Evolutionary conservation across 1,140 invertebrate species (phyloP).

Genomic region (Oncopeltus fasciatus): DNA sequence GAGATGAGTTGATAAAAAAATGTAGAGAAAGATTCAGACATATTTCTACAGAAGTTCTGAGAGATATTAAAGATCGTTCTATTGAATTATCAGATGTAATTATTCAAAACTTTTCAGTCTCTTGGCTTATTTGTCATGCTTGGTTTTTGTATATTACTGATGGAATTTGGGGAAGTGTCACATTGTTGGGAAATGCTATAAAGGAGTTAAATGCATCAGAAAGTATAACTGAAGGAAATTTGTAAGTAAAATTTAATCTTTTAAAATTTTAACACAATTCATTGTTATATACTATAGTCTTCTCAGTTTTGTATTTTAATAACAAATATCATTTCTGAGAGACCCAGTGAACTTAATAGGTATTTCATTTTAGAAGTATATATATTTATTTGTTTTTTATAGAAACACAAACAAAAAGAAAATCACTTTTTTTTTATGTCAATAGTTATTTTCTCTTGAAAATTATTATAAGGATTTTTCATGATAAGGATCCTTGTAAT

Average conservation of each 20-base stretch:
- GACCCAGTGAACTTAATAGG: too few species aligned
- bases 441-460: too few species aligned
- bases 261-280: too few species aligned
- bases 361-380: too few species aligned
- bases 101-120: constrained; percentile 29
- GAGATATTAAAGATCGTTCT: not conserved
- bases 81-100: constrained; percentile 13
- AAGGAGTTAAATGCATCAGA: not conserved
- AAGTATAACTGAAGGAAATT: not conserved
- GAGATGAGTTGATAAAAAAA: not conserved
- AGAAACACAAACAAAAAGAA: too few species aligned
- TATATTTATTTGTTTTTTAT: too few species aligned
- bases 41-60: constrained; percentile 22
- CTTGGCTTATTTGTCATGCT: constrained; percentile 38
- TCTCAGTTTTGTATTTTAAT: too few species aligned
- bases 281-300: too few species aligned
- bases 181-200: not conserved
- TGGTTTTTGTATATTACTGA: constrained; percentile 35
- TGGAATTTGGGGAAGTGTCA: not conserved
- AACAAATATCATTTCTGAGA: too few species aligned
- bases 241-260: constrained; percentile 1
- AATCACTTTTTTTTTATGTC: too few species aligned
- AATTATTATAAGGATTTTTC: too few species aligned
- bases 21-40: constrained; percentile 26
- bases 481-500: too few species aligned